Percentiles rank a stretch among this genome's conserved stretches.
Evolutionary conservation across 2,888 invertebrate genomes (phyloP).

Genomic region (Andricus quercusramuli): DNA sequence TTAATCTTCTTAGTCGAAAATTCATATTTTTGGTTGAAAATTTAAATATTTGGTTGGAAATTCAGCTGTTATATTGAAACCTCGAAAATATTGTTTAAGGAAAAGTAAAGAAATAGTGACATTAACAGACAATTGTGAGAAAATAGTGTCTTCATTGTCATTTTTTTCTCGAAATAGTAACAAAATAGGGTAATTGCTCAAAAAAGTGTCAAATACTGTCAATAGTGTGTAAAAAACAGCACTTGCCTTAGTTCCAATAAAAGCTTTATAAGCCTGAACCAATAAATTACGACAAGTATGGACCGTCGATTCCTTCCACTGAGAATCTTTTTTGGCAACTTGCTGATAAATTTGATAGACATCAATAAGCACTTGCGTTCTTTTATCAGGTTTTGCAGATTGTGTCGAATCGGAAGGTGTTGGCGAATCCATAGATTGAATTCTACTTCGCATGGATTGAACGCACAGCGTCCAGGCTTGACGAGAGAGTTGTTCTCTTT

Average conservation of each 20-base stretch:
- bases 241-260: slow-evolving; percentile 82
- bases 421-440: slow-evolving; percentile 78
- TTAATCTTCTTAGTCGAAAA: no score
- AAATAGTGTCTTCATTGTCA: no score
- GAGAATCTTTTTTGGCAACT: slow-evolving; percentile 83
- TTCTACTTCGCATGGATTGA: slow-evolving; percentile 84
- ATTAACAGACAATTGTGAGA: no score
- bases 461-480: slow-evolving; percentile 88
- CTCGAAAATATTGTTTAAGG: no score
- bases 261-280: slow-evolving; percentile 86
- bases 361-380: slow-evolving; percentile 80
- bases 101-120: no score
- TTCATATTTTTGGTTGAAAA: no score
- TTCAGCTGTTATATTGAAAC: no score
- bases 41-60: no score
- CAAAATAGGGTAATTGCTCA: no score
- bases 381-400: slow-evolving; percentile 69
- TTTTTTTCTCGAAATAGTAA: no score
- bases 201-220: no score
- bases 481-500: slow-evolving; percentile 89
- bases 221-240: background rate
- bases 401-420: slow-evolving; percentile 63
- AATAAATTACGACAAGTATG: slow-evolving; percentile 82
- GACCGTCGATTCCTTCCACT: slow-evolving; percentile 80
- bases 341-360: slow-evolving; percentile 86